phyloP scores from a whole-genome alignment of 2,888 invertebrate species.

The Muscina levida region DNA sequence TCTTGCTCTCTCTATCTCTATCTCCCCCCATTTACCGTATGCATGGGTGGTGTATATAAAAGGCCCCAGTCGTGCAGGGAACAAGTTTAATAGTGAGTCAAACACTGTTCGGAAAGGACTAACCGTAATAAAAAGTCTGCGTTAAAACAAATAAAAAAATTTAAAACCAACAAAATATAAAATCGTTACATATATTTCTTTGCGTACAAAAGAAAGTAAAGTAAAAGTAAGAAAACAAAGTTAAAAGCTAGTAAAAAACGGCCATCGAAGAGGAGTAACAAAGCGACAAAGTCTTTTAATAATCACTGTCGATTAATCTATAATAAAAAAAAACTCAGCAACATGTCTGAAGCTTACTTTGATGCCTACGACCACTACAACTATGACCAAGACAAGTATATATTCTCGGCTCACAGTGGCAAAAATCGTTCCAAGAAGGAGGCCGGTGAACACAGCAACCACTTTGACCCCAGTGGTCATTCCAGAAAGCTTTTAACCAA shows the following conservation, averaged over 20 bases:
- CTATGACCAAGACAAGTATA: conserved; percentile 94
- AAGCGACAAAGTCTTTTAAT: no score
- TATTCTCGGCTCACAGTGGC: conserved; percentile 92
- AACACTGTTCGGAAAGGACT: conserved; percentile 47
- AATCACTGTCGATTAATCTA: no score
- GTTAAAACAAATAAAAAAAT: conserved; percentile 19
- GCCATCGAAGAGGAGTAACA: no score
- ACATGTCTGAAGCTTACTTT: conserved; percentile 91
- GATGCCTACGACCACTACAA: conserved; percentile 97
- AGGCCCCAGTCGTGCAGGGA: conserved; percentile 36
- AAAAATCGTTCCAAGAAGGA: conserved; percentile 95
- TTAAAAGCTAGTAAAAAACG: no score
- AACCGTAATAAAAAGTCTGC: conserved; percentile 13
- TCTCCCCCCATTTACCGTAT: conserved; percentile 17
- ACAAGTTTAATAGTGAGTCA: conserved; percentile 59
- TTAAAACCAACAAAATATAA: conserved; percentile 20
- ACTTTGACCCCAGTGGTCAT: conserved; percentile 95
- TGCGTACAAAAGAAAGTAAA: conserved; percentile 27
- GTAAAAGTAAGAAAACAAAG: conserved; percentile 21
- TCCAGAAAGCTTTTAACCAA: conserved; percentile 94
- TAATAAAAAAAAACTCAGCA: conserved; percentile 71
- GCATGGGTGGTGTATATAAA: conserved; percentile 54
- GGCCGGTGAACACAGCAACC: conserved; percentile 92
- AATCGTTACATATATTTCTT: conserved; percentile 3
- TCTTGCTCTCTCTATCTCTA: background rate